Conservation (phyloP, 2,113 vertebrate genomes). For the Sturnira hondurensis region DNA sequence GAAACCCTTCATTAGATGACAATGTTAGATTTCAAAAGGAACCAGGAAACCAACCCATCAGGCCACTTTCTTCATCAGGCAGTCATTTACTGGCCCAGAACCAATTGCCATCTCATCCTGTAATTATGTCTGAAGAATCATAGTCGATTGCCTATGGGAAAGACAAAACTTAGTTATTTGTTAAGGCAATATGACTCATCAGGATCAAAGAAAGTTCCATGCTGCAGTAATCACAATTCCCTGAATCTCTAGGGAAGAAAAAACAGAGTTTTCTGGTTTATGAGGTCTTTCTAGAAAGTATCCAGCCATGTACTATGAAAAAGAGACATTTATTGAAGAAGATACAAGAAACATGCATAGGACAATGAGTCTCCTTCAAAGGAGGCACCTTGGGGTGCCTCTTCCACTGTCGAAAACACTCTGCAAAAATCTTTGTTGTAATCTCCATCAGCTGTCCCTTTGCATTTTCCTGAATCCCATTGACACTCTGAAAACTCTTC, state of each 20-base stretch:
- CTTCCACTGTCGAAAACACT: no score
- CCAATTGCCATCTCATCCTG: background rate
- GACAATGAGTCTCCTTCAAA: no score
- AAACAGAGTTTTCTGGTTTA: background rate
- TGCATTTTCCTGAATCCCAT: no score
- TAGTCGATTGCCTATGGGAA: background rate
- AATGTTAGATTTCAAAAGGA: background rate
- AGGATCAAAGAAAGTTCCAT: background rate
- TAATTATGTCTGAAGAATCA: background rate
- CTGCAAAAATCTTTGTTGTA: no score
- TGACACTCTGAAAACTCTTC: no score
- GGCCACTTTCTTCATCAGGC: background rate
- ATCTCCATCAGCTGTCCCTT: no score
- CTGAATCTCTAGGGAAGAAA: background rate
- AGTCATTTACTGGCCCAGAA: background rate
- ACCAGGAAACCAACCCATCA: background rate
- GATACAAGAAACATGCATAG: no score
- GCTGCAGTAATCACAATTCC: background rate
- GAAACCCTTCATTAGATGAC: background rate
- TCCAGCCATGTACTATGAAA: no score
- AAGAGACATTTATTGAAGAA: no score
- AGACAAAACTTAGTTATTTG: background rate
- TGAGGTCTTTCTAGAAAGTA: no score
- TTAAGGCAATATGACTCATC: background rate
- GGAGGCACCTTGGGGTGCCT: no score